Evolutionary conservation across 2,797 vertebrate genomes (phyloP).

Genomic region (Tokudaia muenninki): DNA sequence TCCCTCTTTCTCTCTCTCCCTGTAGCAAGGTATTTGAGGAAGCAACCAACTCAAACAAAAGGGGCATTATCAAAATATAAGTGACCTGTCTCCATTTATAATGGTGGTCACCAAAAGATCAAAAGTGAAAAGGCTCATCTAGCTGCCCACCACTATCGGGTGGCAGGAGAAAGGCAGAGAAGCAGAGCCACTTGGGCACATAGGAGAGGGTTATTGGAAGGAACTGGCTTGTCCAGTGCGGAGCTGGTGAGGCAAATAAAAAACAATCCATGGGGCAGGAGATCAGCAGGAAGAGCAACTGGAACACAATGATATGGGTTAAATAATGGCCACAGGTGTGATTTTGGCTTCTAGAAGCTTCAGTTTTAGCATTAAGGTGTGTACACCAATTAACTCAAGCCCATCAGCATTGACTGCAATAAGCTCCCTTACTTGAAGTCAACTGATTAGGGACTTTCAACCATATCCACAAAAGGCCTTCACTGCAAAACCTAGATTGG

Average conservation of each 20-base stretch:
- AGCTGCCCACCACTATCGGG: neutral
- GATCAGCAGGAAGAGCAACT: neutral
- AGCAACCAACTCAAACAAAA: neutral
- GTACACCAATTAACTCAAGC: neutral
- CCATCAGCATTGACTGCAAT: neutral
- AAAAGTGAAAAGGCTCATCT: neutral
- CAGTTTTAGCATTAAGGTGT: neutral
- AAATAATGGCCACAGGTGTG: neutral
- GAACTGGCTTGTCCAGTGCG: neutral
- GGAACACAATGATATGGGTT: neutral
- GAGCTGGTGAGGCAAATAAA: neutral
- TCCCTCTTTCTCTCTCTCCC: too few relatives aligned
- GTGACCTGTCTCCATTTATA: neutral
- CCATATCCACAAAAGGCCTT: neutral
- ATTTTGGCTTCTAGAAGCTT: neutral
- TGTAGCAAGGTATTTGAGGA: neutral
- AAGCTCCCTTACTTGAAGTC: slow-evolving; percentile 9
- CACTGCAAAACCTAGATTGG: neutral
- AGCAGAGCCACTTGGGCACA: neutral
- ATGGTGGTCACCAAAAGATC: neutral
- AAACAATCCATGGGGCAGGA: neutral
- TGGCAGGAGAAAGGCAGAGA: rapidly evolving
- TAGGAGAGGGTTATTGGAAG: neutral
- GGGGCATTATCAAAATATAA: neutral
- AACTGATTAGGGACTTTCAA: slow-evolving; percentile 51